Percentiles rank a stretch among this genome's conserved stretches.
Conservation (phyloP, 1,140 invertebrate genomes). For the Cardiocondyla obscurior region DNA sequence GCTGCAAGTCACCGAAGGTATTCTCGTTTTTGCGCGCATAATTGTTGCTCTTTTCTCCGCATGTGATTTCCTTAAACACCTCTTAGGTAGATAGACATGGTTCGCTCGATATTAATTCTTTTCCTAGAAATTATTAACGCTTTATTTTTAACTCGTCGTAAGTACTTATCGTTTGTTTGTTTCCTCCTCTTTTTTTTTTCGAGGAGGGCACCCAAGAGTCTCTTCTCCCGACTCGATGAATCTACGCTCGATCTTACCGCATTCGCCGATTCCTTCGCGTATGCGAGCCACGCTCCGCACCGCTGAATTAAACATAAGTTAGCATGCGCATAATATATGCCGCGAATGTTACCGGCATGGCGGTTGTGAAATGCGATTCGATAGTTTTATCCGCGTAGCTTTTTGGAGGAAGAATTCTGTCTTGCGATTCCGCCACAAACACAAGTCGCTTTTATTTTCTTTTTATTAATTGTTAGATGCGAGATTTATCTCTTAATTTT, state of each 20-base stretch:
- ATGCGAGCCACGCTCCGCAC: slow-evolving; percentile 68
- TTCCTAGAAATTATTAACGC: not conserved
- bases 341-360: slow-evolving; percentile 70
- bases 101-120: not conserved
- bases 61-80: not conserved
- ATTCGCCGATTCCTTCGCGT: slow-evolving; percentile 62
- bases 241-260: slow-evolving; percentile 70
- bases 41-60: not conserved
- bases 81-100: not conserved
- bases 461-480: not conserved
- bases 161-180: slow-evolving; percentile 2
- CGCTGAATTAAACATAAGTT: slow-evolving; percentile 79
- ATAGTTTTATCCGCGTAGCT: slow-evolving; percentile 49
- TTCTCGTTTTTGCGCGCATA: not conserved
- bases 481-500: not conserved
- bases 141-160: slow-evolving; percentile 22
- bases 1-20: not conserved
- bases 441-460: not conserved
- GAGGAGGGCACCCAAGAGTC: slow-evolving; percentile 54
- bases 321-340: slow-evolving; percentile 74
- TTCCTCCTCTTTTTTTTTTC: slow-evolving; percentile 51
- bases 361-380: slow-evolving; percentile 65
- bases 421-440: not conserved
- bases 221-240: slow-evolving; percentile 62
- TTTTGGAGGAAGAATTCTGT: not conserved